These are phyloP conservation scores for Nematostella vectensis DNA, from an alignment of 92 coral and sea anemone genomes.

Conservation along the genomic window DNA sequence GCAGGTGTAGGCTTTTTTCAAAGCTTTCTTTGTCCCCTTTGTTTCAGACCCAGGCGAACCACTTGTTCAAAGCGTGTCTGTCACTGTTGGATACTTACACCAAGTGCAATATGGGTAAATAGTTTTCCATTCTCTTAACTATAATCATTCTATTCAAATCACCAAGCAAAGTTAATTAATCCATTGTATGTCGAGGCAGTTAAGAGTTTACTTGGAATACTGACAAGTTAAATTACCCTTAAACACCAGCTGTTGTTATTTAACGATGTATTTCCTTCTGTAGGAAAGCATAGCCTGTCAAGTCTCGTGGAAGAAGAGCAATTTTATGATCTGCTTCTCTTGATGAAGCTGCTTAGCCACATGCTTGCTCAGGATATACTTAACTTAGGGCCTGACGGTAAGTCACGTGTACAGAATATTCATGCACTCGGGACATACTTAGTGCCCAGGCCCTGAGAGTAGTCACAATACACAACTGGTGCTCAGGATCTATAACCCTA, in stretches of 20 bases:
- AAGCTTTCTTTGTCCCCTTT: too few relatives aligned
- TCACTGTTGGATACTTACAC: slow-evolving; percentile 77
- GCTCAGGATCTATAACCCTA: too few relatives aligned
- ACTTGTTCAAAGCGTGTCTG: slow-evolving; percentile 68
- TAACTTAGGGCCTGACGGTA: slow-evolving; percentile 45
- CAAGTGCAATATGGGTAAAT: slow-evolving; percentile 75
- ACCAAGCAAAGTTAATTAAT: not conserved
- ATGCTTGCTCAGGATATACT: slow-evolving; percentile 73
- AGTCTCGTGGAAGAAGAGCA: slow-evolving; percentile 82
- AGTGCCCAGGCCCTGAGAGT: too few relatives aligned
- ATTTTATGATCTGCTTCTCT: slow-evolving; percentile 57
- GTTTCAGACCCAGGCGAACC: slow-evolving; percentile 46
- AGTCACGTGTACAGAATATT: not conserved
- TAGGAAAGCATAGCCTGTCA: slow-evolving; percentile 69
- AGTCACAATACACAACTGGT: too few relatives aligned
- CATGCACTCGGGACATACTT: too few relatives aligned
- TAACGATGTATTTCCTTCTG: not conserved
- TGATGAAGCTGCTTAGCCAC: slow-evolving; percentile 77
- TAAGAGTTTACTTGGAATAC: too few relatives aligned
- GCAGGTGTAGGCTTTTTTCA: too few relatives aligned
- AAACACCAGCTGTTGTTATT: too few relatives aligned
- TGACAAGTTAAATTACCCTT: too few relatives aligned
- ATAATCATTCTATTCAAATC: not conserved
- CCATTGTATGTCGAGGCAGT: not conserved
- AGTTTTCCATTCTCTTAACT: not conserved